These are phyloP conservation scores for Leptoteleia sp. DNA, from an alignment of 1,140 invertebrate species.

Conservation along the genomic window DNA sequence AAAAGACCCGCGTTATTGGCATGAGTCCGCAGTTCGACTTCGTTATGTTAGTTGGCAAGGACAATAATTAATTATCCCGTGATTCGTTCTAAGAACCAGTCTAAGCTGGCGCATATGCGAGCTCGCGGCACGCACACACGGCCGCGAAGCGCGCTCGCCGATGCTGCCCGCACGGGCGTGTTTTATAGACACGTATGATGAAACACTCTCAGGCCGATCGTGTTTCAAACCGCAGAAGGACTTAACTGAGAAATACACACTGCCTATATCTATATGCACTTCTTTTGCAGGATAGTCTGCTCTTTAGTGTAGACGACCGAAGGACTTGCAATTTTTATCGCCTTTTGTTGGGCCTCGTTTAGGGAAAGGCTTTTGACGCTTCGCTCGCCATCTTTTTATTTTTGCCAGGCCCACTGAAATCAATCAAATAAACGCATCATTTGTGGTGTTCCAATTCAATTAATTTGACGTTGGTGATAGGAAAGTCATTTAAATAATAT, in stretches of 20 bases:
- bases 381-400: too few relatives aligned
- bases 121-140: slow-evolving; percentile 62
- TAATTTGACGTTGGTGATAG: too few relatives aligned
- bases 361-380: too few relatives aligned
- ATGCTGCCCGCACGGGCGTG: slow-evolving; percentile 67
- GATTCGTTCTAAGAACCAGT: slow-evolving; percentile 80
- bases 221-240: slow-evolving; percentile 81
- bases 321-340: slow-evolving; percentile 35
- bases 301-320: slow-evolving; percentile 49
- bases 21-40: slow-evolving; percentile 65
- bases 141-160: slow-evolving; percentile 61
- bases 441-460: too few relatives aligned
- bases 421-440: too few relatives aligned
- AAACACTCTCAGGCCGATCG: slow-evolving; percentile 82
- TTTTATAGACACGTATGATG: slow-evolving; percentile 81
- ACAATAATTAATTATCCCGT: slow-evolving; percentile 79
- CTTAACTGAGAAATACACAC: slow-evolving; percentile 76
- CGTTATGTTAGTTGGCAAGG: slow-evolving; percentile 75
- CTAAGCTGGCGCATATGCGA: slow-evolving; percentile 69
- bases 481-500: too few relatives aligned
- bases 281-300: slow-evolving; percentile 50
- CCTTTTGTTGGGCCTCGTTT: slow-evolving; percentile 12
- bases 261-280: slow-evolving; percentile 55
- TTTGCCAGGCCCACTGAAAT: too few relatives aligned
- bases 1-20: slow-evolving; percentile 62